Conservation (phyloP, 2,888 invertebrate species). For the Folsomia candida region DNA sequence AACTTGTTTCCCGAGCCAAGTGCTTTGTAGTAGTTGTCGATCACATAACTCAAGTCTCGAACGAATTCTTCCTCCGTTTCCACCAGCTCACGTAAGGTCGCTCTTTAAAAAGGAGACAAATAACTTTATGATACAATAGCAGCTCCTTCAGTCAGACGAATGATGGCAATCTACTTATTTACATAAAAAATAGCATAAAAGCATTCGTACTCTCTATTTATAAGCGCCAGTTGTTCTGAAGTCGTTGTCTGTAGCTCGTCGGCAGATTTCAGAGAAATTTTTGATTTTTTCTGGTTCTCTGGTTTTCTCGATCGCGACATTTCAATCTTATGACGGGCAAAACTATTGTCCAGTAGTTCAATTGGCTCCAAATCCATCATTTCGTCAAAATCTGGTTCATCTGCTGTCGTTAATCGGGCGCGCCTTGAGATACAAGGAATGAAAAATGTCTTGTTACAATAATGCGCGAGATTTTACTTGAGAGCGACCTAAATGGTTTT, state of each 20-base stretch:
- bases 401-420: slow-evolving; percentile 10
- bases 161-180: not conserved
- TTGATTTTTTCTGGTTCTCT: slow-evolving; percentile 22
- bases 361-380: slow-evolving; percentile 12
- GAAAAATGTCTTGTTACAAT: not conserved
- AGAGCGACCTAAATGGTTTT: not conserved
- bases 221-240: slow-evolving; percentile 15
- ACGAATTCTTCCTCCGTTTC: slow-evolving; percentile 92
- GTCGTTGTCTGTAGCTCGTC: slow-evolving; percentile 26
- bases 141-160: not conserved
- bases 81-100: slow-evolving; percentile 79
- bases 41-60: slow-evolving; percentile 63
- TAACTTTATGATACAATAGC: not conserved
- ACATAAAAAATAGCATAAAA: not conserved
- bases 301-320: slow-evolving; percentile 14
- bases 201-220: slow-evolving; percentile 13
- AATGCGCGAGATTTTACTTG: no score
- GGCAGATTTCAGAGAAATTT: slow-evolving; percentile 26
- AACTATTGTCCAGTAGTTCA: slow-evolving; percentile 27
- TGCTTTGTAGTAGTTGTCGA: slow-evolving; percentile 57
- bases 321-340: slow-evolving; percentile 27
- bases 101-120: slow-evolving; percentile 58
- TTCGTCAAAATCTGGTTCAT: slow-evolving; percentile 16
- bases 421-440: slow-evolving; percentile 10
- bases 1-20: slow-evolving; percentile 68